These are phyloP conservation scores for Aphodius granarius DNA, from an alignment of 2,888 invertebrate genomes.

Conservation along the genomic window DNA sequence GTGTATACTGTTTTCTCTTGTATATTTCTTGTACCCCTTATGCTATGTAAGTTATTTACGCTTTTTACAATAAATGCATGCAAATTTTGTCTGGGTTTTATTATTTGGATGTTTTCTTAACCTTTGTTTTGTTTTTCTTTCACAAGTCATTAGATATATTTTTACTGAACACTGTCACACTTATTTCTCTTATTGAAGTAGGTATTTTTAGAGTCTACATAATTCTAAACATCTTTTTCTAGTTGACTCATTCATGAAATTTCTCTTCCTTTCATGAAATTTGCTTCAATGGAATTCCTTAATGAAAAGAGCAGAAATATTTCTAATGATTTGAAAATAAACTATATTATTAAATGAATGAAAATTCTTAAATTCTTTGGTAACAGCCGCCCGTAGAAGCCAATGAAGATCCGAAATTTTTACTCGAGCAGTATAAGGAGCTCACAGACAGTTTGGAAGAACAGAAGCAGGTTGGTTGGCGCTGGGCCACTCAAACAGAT, in stretches of 20 bases:
- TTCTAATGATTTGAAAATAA: neutral
- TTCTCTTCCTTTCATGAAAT: conserved; percentile 10
- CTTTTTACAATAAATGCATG: conserved; percentile 41
- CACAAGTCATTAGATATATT: neutral
- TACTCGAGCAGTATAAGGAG: conserved; percentile 47
- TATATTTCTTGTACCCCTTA: neutral
- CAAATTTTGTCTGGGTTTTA: conserved; percentile 42
- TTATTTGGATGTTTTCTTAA: conserved; percentile 31
- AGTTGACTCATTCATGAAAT: neutral
- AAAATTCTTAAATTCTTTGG: conserved; percentile 31
- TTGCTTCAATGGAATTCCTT: conserved; percentile 2
- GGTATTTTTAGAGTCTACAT: too few relatives aligned
- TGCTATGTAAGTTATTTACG: neutral
- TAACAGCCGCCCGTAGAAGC: conserved; percentile 46
- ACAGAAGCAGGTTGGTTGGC: conserved; percentile 48
- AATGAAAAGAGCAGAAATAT: neutral
- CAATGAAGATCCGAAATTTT: conserved; percentile 40
- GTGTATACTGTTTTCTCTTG: neutral
- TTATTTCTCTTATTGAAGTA: too few relatives aligned
- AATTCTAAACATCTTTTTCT: neutral
- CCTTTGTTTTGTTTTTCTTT: neutral
- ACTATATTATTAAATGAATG: neutral
- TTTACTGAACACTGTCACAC: too few relatives aligned
- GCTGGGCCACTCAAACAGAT: neutral
- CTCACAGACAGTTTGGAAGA: conserved; percentile 47